phyloP scores from a whole-genome alignment of 2,888 invertebrate species.

The Pristionchus entomophagus region DNA sequence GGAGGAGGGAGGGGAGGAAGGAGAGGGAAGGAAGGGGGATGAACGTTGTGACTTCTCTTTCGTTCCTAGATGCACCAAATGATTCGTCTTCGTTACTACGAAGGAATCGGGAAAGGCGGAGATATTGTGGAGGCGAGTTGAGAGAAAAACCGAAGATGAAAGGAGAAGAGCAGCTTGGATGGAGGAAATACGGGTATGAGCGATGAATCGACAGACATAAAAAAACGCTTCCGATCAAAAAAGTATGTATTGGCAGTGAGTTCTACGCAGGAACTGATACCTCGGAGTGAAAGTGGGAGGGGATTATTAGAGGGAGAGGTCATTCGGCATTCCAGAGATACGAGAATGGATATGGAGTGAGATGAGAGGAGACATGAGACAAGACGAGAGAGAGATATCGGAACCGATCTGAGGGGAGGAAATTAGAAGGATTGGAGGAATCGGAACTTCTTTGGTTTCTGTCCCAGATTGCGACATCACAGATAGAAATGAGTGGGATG shows the following conservation, averaged over 20 bases:
- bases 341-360: constrained; percentile 31
- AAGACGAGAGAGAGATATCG: constrained; percentile 12
- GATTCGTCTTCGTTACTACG: background rate
- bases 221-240: background rate
- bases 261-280: background rate
- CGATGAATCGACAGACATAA: background rate
- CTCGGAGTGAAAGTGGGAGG: constrained; percentile 13
- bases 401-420: constrained; percentile 10
- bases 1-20: background rate
- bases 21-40: background rate
- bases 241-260: background rate
- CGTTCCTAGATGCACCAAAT: background rate
- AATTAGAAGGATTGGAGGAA: constrained; percentile 45
- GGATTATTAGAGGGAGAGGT: constrained; percentile 11
- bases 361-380: constrained; percentile 26
- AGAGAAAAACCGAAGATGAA: constrained; percentile 23
- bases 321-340: constrained; percentile 39
- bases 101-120: background rate
- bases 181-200: background rate
- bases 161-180: background rate
- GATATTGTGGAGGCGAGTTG: background rate
- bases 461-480: too few species aligned
- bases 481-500: background rate
- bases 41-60: constrained; percentile 29
- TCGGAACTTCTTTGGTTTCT: too few species aligned